These are phyloP conservation scores for Microctonus aethiopoides DNA, from an alignment of 2,888 invertebrate species.

Conservation along the genomic window DNA sequence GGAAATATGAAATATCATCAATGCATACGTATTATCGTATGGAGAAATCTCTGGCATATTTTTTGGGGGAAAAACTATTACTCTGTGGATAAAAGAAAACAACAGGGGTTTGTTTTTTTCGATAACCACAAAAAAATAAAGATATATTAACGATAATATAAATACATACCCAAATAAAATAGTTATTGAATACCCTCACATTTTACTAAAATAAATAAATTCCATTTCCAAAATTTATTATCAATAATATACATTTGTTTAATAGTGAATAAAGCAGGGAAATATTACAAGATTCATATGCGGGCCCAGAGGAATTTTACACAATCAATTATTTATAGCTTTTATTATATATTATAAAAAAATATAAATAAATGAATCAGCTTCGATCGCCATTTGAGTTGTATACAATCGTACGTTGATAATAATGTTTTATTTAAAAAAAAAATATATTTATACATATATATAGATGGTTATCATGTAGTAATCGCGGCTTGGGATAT, in stretches of 20 bases:
- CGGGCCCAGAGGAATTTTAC: too few relatives aligned
- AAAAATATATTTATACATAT: conserved; percentile 22
- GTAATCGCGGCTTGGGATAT: conserved; percentile 53
- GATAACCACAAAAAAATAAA: conserved; percentile 10
- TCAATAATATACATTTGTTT: conserved; percentile 13
- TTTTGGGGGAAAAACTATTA: conserved; percentile 17
- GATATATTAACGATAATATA: conserved; percentile 6
- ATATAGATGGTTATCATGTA: conserved; percentile 57
- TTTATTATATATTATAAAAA: too few relatives aligned
- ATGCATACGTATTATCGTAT: conserved; percentile 41
- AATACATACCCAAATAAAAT: too few relatives aligned
- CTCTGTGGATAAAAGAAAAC: conserved; percentile 31
- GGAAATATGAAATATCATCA: conserved; percentile 53
- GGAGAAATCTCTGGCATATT: conserved; percentile 21
- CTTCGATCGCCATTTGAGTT: conserved; percentile 42
- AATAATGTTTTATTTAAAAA: conserved; percentile 36
- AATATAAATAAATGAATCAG: conserved; percentile 49
- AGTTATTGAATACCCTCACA: too few relatives aligned
- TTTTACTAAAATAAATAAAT: conserved; percentile 59
- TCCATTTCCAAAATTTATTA: background rate
- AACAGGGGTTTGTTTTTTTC: conserved; percentile 39
- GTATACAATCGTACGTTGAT: conserved; percentile 33
- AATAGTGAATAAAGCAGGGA: background rate
- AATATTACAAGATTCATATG: background rate
- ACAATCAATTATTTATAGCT: too few relatives aligned